Base-by-base conservation (phyloP, 2,888 invertebrate species). In the Tanypteryx hageni region DNA sequence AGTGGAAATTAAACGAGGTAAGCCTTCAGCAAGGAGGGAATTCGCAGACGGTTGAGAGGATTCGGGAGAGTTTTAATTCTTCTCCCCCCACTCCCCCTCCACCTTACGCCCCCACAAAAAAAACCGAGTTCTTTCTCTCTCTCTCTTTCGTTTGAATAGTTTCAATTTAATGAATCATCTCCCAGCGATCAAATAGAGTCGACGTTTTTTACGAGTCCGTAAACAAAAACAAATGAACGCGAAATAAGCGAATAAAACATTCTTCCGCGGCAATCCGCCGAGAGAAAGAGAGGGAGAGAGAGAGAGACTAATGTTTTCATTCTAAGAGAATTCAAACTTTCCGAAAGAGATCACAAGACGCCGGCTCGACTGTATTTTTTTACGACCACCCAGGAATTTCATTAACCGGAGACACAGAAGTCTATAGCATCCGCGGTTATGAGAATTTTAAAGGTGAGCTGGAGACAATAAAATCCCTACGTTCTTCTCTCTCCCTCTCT, bases 381-480 rank as follows among this genome's bases (percentile, higher is more conserved):
- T n/a, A 59, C 89, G 89, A 89, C 18, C 61, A 61, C 44, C 64
- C 31, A 16, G 64, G 89, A 89, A 89, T 89, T 89, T 89, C 89
- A 89, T 89, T 89, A 68, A 89, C 44, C 89, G 27, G 64, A 44
- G 89, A 89, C 64, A n/a, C 89, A 18, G 64, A 64, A 61, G 89
- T 89, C 89, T 64, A n/a, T n/a, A 64, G 64, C n/a, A 31, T 58
- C 61, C 31, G 57, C 86, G 27, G 86, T 18, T 61, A 64, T 68
- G 64, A 64, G 89, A 44, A 89, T 89, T 89, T 89, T 64, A 68
- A 89, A 89, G 10, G 89, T 31, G 89, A 64, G 13, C 89, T 27
- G 56, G 86, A 58, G 64, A 89, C 64, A 64, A 86, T 61, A 22
- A 64, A 61, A 61, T 56, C 11, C 44, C 64, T 44, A 89, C 89